Base-by-base conservation (phyloP, 2,888 invertebrate species). In the Cordilura impudica region DNA sequence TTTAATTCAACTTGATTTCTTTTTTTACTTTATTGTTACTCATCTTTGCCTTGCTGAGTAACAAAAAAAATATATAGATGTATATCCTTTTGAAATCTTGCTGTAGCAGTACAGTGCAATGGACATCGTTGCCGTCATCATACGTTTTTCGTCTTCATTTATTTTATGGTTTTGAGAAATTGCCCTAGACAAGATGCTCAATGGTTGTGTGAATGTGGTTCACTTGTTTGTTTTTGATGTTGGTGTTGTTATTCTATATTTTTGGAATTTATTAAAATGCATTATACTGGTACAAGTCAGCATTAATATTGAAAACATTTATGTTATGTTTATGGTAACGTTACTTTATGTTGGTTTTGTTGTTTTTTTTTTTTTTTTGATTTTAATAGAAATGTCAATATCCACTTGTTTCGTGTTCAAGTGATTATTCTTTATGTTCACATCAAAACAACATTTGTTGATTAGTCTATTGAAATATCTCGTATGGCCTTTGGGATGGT, bases 1-100 rank as follows among this genome's bases (percentile, higher is more conserved):
- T 86, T 87, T 84, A 85, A 84, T 85, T 84, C 85, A 86, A 86
- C 86, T 87, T 86, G 86, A 87, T 86, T 86, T 85, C 83, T 81
- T 47, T 16, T 61, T 72, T 63, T 58, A n/a, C n/a, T n/a, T 53
- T 49, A 14, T 31, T 18, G 5, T 35, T 39, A 5, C n/a, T 14
- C 19, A 10, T 29, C 23, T 53, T 71, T 19, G 4, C 14, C 29
- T 47, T 6, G 23, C 19, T 16, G 8, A 12, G 35, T 6, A 39
- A 12, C 16, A 8, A 7, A 2, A 1, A 45, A 19, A 73, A 21
- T 31, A 23, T 65, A 39, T 14, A 56, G n/a, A n/a, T n/a, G n/a
- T n/a, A 65, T 29, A 66, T 67, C 53, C 56, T 75, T 56, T 63
- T 19, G 5, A 53, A 63, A 45, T 70, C 39, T 43, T 45, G 4